These are phyloP conservation scores for Entelurus aequoreus DNA, from an alignment of 2,113 vertebrate genomes.

Conservation along the genomic window DNA sequence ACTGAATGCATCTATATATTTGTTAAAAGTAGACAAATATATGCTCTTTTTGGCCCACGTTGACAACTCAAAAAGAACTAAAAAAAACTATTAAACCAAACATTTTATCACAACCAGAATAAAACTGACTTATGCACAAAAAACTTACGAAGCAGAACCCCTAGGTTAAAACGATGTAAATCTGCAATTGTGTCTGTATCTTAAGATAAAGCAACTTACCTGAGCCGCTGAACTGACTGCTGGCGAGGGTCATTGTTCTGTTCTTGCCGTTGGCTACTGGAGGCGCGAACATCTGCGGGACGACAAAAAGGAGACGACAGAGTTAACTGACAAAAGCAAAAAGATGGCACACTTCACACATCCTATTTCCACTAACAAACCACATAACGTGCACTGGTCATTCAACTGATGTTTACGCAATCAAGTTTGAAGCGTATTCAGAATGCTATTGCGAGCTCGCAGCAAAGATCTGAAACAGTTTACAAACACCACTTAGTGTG, in stretches of 20 bases:
- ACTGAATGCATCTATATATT: too few relatives aligned
- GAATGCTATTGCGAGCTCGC: neutral
- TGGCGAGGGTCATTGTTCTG: constrained; percentile 87
- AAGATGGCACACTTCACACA: constrained; percentile 53
- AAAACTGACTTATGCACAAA: too few relatives aligned
- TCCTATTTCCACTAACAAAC: constrained; percentile 38
- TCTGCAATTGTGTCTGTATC: neutral
- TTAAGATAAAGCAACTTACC: constrained; percentile 66
- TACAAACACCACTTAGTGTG: too few relatives aligned
- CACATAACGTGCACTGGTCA: constrained; percentile 15
- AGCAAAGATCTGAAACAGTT: neutral
- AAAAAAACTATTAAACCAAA: too few relatives aligned
- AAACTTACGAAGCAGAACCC: neutral
- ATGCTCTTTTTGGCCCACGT: too few relatives aligned
- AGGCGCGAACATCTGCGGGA: constrained; percentile 94
- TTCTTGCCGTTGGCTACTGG: constrained; percentile 95
- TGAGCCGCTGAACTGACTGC: constrained; percentile 88
- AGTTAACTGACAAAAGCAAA: constrained; percentile 37
- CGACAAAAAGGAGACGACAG: constrained; percentile 33
- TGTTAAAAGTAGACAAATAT: too few relatives aligned
- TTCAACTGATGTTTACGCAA: neutral
- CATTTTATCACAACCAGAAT: too few relatives aligned
- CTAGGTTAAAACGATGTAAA: neutral
- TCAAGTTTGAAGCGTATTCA: neutral
- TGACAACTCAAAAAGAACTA: too few relatives aligned